Base-by-base conservation (phyloP, 2,888 invertebrate genomes). In the Spodoptera exigua region DNA sequence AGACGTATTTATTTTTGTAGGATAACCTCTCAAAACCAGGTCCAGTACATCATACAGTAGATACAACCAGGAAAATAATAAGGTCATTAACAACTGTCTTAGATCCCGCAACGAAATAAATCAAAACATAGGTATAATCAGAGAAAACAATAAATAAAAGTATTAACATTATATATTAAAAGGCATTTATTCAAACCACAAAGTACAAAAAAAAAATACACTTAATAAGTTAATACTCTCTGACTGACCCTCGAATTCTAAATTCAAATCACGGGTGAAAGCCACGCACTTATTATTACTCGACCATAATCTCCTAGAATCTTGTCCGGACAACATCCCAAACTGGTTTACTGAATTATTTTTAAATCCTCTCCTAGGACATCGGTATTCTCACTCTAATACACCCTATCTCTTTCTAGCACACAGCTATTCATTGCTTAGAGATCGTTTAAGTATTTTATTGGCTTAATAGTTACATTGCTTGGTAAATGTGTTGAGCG, bases 301-400 rank as follows among this genome's bases (percentile, higher is more conserved):
- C 27, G 58, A 37, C 61, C 53, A 47, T 61, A 43, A 76, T 73
- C 76, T 54, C 43, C 52, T 58, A 63, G 51, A 52, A 66, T 69
- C 78, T 72, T 60, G 72, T 62, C 64, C 60, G 58, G 32, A 67
- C 66, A 55, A 51, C 61, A 55, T 37, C 37, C 43, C 43, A 65
- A 76, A 76, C 76, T 51, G 75, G 76, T 76, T 76, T 78, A 64
- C 72, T 66, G 75, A 44, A 58, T 66, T 76, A 76, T 76, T 76
- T 76, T 78, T 76, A 76, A 78, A 76, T 73, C 73, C 58, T 67
- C 21, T 21, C 47, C 78, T 65, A 76, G 66, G 63, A 72, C 60
- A 49, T 46, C 57, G 61, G 47, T 48, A 32, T 11, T 72, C 72
- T 66, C 69, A 5, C 39, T 72, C 34, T 45, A 11, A 5, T 5